Percentiles rank a stretch among this genome's conserved stretches.
Conservation (phyloP, 2,797 vertebrate genomes). For the Peromyscus melanophrys region DNA sequence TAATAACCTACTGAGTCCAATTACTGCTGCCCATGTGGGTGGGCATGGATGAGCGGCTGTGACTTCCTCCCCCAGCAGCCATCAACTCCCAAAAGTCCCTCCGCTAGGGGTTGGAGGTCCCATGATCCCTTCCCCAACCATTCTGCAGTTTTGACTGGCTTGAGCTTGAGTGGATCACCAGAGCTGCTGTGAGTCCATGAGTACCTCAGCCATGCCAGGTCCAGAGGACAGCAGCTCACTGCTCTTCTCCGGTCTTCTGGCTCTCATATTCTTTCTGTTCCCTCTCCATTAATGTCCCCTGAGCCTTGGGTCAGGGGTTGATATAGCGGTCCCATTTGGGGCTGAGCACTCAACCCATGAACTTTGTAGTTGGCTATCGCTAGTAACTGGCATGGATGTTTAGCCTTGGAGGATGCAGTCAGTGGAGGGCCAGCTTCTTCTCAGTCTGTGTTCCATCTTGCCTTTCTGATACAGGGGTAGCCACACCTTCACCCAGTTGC, state of each 20-base stretch:
- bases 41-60: neutral
- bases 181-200: too few species aligned
- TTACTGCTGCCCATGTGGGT: neutral
- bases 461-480: neutral
- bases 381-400: neutral
- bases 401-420: neutral
- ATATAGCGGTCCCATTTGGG: neutral
- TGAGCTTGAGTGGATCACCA: neutral
- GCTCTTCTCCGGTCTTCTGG: neutral
- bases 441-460: neutral
- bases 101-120: neutral
- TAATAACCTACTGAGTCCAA: neutral
- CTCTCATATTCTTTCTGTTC: neutral
- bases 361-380: neutral
- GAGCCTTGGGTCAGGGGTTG: neutral
- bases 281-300: neutral
- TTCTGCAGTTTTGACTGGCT: neutral
- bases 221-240: neutral
- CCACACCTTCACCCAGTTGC: neutral
- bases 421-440: slow-evolving; percentile 4
- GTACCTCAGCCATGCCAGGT: too few species aligned
- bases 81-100: neutral
- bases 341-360: neutral
- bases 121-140: neutral
- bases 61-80: neutral